phyloP scores from a whole-genome alignment of 2,797 vertebrate genomes.

The Eulemur albifrons region DNA sequence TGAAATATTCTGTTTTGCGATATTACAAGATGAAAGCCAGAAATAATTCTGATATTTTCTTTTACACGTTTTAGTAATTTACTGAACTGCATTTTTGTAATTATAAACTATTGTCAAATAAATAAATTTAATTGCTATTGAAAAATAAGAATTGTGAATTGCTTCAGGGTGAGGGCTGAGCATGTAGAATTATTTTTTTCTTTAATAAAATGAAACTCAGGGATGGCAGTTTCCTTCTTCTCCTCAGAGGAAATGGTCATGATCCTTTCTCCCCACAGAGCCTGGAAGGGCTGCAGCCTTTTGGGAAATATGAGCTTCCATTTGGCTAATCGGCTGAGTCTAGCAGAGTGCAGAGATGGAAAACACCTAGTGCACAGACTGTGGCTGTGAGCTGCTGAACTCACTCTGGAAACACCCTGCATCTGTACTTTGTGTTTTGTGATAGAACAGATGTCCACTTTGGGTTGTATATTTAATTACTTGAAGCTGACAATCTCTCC shows the following conservation, averaged over 20 bases:
- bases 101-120: neutral
- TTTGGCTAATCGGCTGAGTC: neutral
- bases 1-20: neutral
- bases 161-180: neutral
- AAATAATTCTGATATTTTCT: neutral
- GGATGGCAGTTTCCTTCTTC: neutral
- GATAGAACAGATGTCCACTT: neutral
- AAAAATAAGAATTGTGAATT: neutral
- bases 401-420: neutral
- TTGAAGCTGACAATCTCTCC: neutral
- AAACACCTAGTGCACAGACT: neutral
- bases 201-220: neutral
- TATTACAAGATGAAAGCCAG: neutral
- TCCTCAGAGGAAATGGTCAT: neutral
- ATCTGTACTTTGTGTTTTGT: neutral
- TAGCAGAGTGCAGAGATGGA: neutral
- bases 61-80: neutral
- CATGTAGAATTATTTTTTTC: neutral
- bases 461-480: neutral
- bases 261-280: neutral
- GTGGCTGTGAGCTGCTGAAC: neutral
- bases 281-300: accelerated
- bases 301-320: neutral
- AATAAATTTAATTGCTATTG: neutral
- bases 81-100: neutral